phyloP scores from a whole-genome alignment of 2,113 vertebrate species.

The Perca flavescens region DNA sequence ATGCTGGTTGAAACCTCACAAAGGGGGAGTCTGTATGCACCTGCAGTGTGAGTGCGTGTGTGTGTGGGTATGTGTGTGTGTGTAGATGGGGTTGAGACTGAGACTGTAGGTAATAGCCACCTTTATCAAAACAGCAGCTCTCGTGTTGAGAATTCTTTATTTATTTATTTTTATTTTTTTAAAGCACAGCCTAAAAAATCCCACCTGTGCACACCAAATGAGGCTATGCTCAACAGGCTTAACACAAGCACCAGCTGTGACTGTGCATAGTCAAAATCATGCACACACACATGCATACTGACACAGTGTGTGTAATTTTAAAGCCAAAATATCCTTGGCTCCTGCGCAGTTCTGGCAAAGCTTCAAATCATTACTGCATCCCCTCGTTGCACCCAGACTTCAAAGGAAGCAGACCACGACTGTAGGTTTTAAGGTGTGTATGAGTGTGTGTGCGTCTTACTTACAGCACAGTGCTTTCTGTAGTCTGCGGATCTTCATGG shows the following conservation, averaged over 20 bases:
- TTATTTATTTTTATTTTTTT: background rate
- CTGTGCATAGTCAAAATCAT: conserved; percentile 8
- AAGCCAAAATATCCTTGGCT: conserved; percentile 53
- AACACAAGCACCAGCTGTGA: conserved; percentile 51
- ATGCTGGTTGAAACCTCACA: conserved; percentile 25
- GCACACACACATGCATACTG: conserved; percentile 8
- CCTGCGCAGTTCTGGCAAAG: conserved; percentile 45
- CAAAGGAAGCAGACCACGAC: conserved; percentile 42
- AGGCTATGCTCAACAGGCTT: conserved; percentile 51
- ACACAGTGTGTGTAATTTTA: conserved; percentile 24
- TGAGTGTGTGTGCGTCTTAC: conserved; percentile 71
- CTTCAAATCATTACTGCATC: conserved; percentile 61
- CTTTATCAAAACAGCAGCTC: conserved; percentile 38
- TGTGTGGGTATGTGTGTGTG: background rate
- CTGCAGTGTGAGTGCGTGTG: conserved; percentile 19
- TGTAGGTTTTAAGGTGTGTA: conserved; percentile 35
- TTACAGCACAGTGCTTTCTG: conserved; percentile 97
- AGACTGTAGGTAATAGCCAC: conserved; percentile 41
- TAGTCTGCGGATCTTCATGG: conserved; percentile 97
- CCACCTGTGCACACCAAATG: conserved; percentile 55
- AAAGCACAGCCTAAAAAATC: background rate
- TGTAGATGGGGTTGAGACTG: conserved; percentile 20
- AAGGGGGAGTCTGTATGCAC: conserved; percentile 27
- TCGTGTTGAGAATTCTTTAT: background rate
- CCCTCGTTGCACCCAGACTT: conserved; percentile 43